phyloP scores from a whole-genome alignment of 2,797 vertebrate genomes.

The Threskiornis aethiopicus region DNA sequence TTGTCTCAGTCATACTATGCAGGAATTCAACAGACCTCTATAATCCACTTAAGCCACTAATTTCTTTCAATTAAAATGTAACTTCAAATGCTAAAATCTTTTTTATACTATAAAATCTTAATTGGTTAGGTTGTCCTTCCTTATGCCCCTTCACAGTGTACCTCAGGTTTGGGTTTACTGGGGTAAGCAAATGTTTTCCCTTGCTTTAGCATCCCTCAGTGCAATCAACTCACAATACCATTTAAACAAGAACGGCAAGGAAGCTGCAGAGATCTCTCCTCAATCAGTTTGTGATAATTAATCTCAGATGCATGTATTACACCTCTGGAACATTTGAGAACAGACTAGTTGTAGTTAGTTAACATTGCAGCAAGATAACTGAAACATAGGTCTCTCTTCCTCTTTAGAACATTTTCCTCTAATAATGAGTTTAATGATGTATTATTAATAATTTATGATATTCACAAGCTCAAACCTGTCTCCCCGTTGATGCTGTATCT shows the following conservation, averaged over 20 bases:
- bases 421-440: neutral
- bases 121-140: neutral
- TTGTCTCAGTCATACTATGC: fast-evolving
- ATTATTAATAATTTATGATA: neutral
- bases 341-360: neutral
- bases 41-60: neutral
- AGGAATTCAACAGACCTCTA: neutral
- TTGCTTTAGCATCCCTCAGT: neutral
- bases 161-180: neutral
- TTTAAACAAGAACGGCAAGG: neutral
- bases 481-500: neutral
- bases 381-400: neutral
- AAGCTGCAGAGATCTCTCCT: neutral
- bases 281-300: neutral
- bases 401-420: neutral
- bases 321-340: neutral
- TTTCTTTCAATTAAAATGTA: neutral
- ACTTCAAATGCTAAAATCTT: neutral
- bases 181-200: neutral
- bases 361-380: neutral
- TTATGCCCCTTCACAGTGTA: neutral
- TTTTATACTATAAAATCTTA: neutral
- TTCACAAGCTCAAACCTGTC: neutral
- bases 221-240: neutral
- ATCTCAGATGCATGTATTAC: neutral